Base-by-base conservation (phyloP, 2,888 invertebrate species). In the Nezara viridula region DNA sequence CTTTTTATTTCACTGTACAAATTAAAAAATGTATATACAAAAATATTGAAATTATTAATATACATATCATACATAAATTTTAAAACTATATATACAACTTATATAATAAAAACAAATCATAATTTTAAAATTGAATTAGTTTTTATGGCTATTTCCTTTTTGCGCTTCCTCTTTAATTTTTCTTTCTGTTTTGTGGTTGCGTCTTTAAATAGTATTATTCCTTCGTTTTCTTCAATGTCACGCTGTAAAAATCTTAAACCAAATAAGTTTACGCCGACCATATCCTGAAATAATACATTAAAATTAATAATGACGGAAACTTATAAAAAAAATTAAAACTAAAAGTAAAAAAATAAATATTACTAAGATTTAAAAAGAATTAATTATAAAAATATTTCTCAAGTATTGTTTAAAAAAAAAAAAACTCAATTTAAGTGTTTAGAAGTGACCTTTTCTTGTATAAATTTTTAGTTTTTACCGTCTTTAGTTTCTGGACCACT, bases 201-300 rank as follows among this genome's bases (percentile, higher is more conserved):
- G 91, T 98, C 98, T 90, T 94, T 94, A 93, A 98, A 98, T 91
- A 97, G 93, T 91, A 95, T 95, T 44, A 97, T 95, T 88, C 96
- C 95, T 91, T 96, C 95, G 2, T 94, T 94, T 91, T 95, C 95
- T 93, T 98, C 98, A 21, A 96, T 94, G 91, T 96, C 95, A 89
- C 95, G 94, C 92, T 96, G 96, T 88, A 97, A 92, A 93, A 96
- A 95, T 90, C 95, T 94, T 92, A 98, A 94, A 0, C 96, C 97
- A 92, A 97, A 96, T 91, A 96, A 93, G 93, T 99, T 99, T 92
- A 95, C 96, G 9, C 98, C 98, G 86, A 97, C 95, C 92, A 95
- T 94, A 92, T 98, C 97, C 95, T 98, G 93, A 27, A 94, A 92
- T 32, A 86, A 40, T 73, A 88, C 21, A 44, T n/a, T 14, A 16